These are phyloP conservation scores for Molossus molossus DNA, from an alignment of 2,797 vertebrate genomes.

Conservation along the genomic window DNA sequence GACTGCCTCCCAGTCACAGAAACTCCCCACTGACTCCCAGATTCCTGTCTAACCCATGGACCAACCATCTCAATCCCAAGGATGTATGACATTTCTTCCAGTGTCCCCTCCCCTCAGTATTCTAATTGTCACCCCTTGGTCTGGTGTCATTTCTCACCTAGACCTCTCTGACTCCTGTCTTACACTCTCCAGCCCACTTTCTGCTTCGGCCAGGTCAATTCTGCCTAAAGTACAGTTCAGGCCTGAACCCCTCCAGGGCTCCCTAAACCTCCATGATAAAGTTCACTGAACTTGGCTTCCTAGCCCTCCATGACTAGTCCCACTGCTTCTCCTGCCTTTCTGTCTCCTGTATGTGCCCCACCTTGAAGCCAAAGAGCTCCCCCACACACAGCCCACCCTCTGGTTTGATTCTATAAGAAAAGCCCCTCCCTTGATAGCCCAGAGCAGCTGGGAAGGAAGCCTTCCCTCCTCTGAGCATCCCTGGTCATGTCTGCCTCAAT, in stretches of 20 bases:
- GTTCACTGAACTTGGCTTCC: not conserved
- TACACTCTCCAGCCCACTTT: not conserved
- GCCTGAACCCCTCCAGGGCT: not conserved
- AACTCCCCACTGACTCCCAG: not conserved
- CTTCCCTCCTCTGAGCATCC: not conserved
- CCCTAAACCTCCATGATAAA: not conserved
- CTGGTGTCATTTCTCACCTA: not conserved
- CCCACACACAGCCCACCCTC: not conserved
- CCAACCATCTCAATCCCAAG: not conserved
- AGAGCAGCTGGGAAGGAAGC: not conserved
- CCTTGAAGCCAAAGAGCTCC: not conserved
- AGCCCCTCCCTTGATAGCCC: not conserved
- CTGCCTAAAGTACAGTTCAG: not conserved
- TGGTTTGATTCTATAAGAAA: not conserved
- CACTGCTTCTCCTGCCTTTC: not conserved
- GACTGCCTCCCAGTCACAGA: not conserved
- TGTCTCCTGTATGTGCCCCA: not conserved
- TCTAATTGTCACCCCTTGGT: not conserved
- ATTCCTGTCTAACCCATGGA: not conserved
- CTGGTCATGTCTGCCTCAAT: not conserved
- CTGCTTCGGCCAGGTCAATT: not conserved
- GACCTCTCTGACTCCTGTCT: not conserved
- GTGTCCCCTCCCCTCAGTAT: not conserved
- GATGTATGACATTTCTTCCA: not conserved
- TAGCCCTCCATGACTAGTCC: not conserved